Evolutionary conservation across 2,888 invertebrate species (phyloP), one percentile per base, ranked within the genome.

Genomic region (Leistus spinibarbis): DNA sequence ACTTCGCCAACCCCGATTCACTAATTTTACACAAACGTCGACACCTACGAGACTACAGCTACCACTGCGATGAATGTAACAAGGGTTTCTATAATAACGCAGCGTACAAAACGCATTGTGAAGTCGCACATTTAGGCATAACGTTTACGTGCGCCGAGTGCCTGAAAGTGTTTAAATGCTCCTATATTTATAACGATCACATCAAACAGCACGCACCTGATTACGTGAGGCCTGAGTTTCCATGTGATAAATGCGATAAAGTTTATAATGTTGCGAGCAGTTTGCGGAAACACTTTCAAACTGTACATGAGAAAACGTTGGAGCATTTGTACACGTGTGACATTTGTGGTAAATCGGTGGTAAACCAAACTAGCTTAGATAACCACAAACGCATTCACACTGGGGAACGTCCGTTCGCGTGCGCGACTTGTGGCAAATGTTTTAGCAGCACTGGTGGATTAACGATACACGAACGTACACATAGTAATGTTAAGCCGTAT

Each of bases 381-480:
- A 53, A 73, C 0, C 86, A 86, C 71, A 78, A 78, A 76, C 77
- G 79, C 40, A 79, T 77, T 5, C 82, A 82, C 67, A 82, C 80
- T 0, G 81, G 81, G 2, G 83, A 83, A 73, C 81, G 80, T 62
- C 83, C 83, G 7, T 82, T 81, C 71, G 16, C 9, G 68, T 75
- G 71, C 78, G 27, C 74, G 57, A 23, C 72, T 71, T 79, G 79
- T 19, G 40, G 40, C 40, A 40, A 68, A 54, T 4, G 20, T 5
- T 54, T 68, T 24, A 22, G 23, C 7, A 68, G n/a, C 4, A n/a
- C 10, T 13, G 13, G 23, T 9, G 20, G 22, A 2, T 16, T 75
- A 79, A 85, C 82, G 17, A 84, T 87, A 23, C 89, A 89, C 76
- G 81, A 87, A 81, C 82, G 84, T 1, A 84, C 85, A 5, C 86